phyloP scores from a whole-genome alignment of 2,888 invertebrate species.

The Aelia acuminata region DNA sequence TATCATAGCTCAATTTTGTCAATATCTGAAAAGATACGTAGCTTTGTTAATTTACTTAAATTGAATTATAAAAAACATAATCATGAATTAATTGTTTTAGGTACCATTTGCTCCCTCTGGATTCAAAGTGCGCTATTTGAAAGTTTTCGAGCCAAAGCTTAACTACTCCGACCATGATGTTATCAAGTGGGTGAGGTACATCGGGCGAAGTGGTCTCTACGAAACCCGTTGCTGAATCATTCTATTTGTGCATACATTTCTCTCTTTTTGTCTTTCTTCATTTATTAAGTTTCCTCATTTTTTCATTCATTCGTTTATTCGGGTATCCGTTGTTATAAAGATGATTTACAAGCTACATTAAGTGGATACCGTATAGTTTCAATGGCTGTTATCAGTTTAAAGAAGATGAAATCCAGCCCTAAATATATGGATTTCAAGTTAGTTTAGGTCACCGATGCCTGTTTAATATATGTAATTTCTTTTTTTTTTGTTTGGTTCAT shows the following conservation, averaged over 20 bases:
- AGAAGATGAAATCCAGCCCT: background rate
- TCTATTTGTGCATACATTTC: background rate
- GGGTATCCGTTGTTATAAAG: background rate
- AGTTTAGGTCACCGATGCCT: background rate
- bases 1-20: too few relatives aligned
- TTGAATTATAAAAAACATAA: too few relatives aligned
- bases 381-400: background rate
- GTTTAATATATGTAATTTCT: too few relatives aligned
- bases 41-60: too few relatives aligned
- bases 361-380: background rate
- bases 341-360: background rate
- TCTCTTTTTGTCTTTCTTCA: conserved; percentile 17
- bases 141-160: conserved; percentile 99
- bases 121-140: conserved; percentile 98
- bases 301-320: background rate
- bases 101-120: conserved; percentile 99
- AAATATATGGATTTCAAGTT: background rate
- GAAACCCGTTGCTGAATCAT: conserved; percentile 92
- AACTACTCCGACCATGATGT: conserved; percentile 99
- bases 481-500: background rate
- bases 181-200: conserved; percentile 99
- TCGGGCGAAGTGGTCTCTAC: conserved; percentile 98
- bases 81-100: conserved; percentile 68
- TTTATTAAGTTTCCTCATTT: background rate
- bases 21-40: too few relatives aligned